Percentiles rank a stretch among this genome's conserved stretches.
phyloP scores from a whole-genome alignment of 2,888 invertebrate genomes.

The Prosopocoilus inquinatus region DNA sequence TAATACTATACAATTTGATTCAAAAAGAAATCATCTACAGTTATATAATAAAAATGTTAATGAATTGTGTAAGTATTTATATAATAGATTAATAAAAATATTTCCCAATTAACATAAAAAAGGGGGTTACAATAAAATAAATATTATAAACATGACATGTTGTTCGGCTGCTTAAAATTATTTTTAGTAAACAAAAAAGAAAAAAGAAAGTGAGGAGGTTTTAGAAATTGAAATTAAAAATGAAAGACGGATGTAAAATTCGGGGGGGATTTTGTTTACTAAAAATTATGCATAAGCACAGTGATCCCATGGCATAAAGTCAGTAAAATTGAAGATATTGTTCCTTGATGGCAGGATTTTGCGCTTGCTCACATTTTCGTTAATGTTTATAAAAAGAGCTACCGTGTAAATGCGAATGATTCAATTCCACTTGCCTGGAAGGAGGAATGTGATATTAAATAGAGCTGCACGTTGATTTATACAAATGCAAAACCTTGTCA shows the following conservation, averaged over 20 bases:
- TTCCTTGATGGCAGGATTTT: conserved; percentile 15
- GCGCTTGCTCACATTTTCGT: conserved; percentile 14
- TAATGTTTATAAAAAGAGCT: too few relatives aligned
- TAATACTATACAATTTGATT: conserved; percentile 51
- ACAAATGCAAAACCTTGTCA: conserved; percentile 20
- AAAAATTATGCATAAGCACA: conserved; percentile 10
- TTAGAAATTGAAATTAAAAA: neutral
- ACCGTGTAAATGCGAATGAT: too few relatives aligned
- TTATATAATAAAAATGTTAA: conserved; percentile 49
- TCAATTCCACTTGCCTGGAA: neutral
- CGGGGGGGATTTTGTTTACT: conserved; percentile 8
- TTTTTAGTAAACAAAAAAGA: conserved; percentile 14
- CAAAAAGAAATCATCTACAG: conserved; percentile 44
- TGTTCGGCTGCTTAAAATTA: conserved; percentile 8
- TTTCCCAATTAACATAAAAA: conserved; percentile 24
- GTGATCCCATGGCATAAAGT: conserved; percentile 19
- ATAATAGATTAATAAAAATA: conserved; percentile 42
- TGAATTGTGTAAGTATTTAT: conserved; percentile 44
- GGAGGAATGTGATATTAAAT: neutral
- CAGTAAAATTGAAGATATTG: conserved; percentile 8
- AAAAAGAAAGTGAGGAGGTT: neutral
- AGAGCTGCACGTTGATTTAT: conserved; percentile 12
- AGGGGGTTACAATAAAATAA: conserved; percentile 20
- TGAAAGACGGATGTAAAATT: neutral
- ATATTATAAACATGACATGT: conserved; percentile 18